These are phyloP conservation scores for Timandra comae DNA, from an alignment of 2,888 invertebrate genomes.

Conservation along the genomic window DNA sequence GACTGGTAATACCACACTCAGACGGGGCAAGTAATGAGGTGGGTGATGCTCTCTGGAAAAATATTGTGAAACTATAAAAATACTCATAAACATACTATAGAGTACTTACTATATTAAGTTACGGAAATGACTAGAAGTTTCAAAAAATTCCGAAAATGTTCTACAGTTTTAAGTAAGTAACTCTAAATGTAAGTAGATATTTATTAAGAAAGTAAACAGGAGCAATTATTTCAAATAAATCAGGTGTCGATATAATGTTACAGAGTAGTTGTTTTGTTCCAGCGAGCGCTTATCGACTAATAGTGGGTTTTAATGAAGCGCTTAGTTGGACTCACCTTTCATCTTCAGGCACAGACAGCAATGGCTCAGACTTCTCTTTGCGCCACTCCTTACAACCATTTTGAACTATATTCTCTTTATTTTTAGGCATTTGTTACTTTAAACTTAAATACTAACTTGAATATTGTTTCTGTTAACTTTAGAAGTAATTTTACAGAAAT, in stretches of 20 bases:
- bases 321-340: constrained; percentile 65
- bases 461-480: too few relatives aligned
- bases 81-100: background rate
- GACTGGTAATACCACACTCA: constrained; percentile 59
- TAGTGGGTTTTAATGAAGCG: constrained; percentile 65
- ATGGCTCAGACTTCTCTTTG: constrained; percentile 53
- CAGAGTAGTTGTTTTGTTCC: constrained; percentile 48
- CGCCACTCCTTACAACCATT: constrained; percentile 53
- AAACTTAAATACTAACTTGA: background rate
- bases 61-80: background rate
- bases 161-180: too few relatives aligned
- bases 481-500: too few relatives aligned
- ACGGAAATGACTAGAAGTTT: too few relatives aligned
- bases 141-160: too few relatives aligned
- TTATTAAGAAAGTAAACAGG: background rate
- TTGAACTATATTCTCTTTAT: constrained; percentile 64
- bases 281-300: constrained; percentile 48
- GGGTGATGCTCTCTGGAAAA: constrained; percentile 49
- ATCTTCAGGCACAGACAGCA: constrained; percentile 67
- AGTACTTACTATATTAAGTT: background rate
- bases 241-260: constrained; percentile 40
- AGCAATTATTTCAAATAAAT: constrained; percentile 18
- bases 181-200: too few relatives aligned
- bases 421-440: constrained; percentile 42
- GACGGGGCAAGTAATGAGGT: constrained; percentile 51